Evolutionary conservation across 2,113 vertebrate genomes (phyloP).

Genomic region (Semicossyphus pulcher): DNA sequence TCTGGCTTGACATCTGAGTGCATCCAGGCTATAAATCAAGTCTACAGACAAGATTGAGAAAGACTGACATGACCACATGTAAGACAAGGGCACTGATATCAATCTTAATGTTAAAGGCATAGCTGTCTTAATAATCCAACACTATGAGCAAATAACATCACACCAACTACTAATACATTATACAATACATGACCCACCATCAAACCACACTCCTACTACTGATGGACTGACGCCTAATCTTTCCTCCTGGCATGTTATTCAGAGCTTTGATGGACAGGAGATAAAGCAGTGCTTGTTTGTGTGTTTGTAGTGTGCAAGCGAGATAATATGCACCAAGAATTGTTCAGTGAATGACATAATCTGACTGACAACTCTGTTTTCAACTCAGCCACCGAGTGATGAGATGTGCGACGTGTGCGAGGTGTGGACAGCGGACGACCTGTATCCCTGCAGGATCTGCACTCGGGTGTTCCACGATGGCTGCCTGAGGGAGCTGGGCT

Average conservation of each 20-base stretch:
- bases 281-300: neutral
- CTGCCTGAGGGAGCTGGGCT: slow-evolving; percentile 95
- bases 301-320: neutral
- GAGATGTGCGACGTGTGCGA: slow-evolving; percentile 98
- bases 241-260: neutral
- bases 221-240: neutral
- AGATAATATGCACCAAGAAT: neutral
- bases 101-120: neutral
- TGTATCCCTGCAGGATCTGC: slow-evolving; percentile 93
- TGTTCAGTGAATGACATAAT: neutral
- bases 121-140: neutral
- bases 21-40: slow-evolving; percentile 24
- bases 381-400: slow-evolving; percentile 86
- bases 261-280: neutral
- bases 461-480: slow-evolving; percentile 94
- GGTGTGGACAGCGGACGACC: slow-evolving; percentile 96
- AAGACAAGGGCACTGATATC: neutral
- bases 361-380: slow-evolving; percentile 5
- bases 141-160: neutral
- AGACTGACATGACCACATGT: slow-evolving; percentile 1
- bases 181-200: neutral
- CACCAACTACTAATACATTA: neutral
- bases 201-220: neutral
- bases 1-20: slow-evolving; percentile 25
- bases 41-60: neutral